Conservation (phyloP, 2,113 vertebrate genomes). For the Riparia riparia region DNA sequence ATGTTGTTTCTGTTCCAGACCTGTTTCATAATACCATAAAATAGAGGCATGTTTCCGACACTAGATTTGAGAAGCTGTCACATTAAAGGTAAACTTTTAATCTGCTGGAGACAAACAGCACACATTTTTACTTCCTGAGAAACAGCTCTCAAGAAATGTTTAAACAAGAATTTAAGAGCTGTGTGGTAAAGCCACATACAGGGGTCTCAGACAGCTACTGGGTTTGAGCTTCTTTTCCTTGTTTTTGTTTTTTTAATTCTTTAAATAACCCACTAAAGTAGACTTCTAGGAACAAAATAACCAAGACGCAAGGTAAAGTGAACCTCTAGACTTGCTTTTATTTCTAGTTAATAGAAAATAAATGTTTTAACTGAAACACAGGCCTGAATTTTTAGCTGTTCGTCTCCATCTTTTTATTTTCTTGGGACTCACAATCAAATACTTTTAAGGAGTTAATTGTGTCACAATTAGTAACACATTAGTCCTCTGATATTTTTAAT, state of each 20-base stretch:
- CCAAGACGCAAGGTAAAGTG: constrained; percentile 3
- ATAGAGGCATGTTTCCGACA: constrained; percentile 20
- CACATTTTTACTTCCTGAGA: constrained; percentile 61
- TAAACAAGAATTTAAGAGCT: constrained; percentile 75
- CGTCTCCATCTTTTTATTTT: constrained; percentile 46
- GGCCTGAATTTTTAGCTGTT: constrained; percentile 37
- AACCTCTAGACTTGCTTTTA: constrained; percentile 62
- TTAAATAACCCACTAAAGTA: constrained; percentile 53
- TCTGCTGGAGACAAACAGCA: constrained; percentile 66
- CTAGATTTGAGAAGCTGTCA: constrained; percentile 57
- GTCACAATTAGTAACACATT: constrained; percentile 73
- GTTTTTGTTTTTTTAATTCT: constrained; percentile 36
- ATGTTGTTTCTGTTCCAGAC: constrained; percentile 54
- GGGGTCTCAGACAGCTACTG: constrained; percentile 30
- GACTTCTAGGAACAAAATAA: constrained; percentile 52
- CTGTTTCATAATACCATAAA: constrained; percentile 69
- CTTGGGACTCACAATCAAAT: constrained; percentile 8
- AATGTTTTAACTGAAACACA: constrained; percentile 18
- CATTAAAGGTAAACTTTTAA: constrained; percentile 70
- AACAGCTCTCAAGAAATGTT: constrained; percentile 69
- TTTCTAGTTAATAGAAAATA: constrained; percentile 27
- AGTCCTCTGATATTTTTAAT: constrained; percentile 62
- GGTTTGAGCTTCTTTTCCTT: constrained; percentile 28
- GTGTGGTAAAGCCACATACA: constrained; percentile 42
- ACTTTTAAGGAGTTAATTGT: constrained; percentile 58